phyloP scores from a whole-genome alignment of 2,888 invertebrate species.

The Baccha elongata region DNA sequence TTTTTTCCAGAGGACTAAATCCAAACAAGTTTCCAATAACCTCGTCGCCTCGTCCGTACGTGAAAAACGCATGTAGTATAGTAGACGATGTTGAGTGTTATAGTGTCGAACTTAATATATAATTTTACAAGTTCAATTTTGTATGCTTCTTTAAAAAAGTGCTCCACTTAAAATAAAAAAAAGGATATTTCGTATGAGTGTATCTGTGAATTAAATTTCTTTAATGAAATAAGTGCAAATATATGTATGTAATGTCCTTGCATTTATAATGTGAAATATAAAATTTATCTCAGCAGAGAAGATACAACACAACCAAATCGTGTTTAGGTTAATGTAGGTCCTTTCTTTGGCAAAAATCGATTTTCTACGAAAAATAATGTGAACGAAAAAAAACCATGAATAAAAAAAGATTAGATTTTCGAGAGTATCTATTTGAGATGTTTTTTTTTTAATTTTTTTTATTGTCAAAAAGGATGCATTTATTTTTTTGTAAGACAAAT shows the following conservation, averaged over 20 bases:
- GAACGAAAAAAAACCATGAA: constrained; percentile 15
- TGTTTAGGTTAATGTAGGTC: constrained; percentile 38
- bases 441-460: background rate
- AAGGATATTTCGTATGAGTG: background rate
- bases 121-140: constrained; percentile 1
- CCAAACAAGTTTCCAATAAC: constrained; percentile 52
- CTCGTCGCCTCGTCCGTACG: constrained; percentile 27
- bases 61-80: constrained; percentile 23
- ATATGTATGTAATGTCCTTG: constrained; percentile 20
- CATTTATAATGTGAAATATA: constrained; percentile 23
- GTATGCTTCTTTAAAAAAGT: background rate
- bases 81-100: constrained; percentile 16
- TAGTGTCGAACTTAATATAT: background rate
- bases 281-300: background rate
- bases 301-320: constrained; percentile 17
- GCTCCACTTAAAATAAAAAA: constrained; percentile 3
- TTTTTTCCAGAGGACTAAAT: constrained; percentile 36
- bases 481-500: constrained; percentile 27
- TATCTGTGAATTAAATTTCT: background rate
- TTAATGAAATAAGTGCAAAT: constrained; percentile 9
- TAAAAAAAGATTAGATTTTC: background rate
- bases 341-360: constrained; percentile 44
- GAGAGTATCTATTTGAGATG: too few species aligned
- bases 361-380: constrained; percentile 12
- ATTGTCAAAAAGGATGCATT: constrained; percentile 19